Evolutionary conservation across 2,113 vertebrate species (phyloP).

Genomic region (Ondatra zibethicus): DNA sequence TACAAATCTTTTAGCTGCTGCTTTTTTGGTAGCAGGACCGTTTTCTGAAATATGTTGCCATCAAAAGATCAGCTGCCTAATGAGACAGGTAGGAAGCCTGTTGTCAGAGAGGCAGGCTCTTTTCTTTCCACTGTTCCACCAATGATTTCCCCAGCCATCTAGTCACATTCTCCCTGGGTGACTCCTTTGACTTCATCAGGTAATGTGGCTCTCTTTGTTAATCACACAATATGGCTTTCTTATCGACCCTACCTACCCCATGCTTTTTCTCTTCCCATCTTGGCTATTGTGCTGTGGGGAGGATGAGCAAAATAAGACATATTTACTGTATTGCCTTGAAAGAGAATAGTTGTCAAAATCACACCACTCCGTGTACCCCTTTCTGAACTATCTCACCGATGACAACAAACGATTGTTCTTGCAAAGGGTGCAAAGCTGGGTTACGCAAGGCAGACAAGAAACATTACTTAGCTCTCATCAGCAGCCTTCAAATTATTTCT

Average conservation of each 20-base stretch:
- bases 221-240: slow-evolving; percentile 56
- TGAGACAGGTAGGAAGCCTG: slow-evolving; percentile 14
- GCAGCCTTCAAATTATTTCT: slow-evolving; percentile 17
- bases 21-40: slow-evolving; percentile 36
- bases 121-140: slow-evolving; percentile 53
- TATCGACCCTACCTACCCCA: not conserved
- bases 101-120: not conserved
- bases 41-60: slow-evolving; percentile 41
- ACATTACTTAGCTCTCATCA: slow-evolving; percentile 12
- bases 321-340: slow-evolving; percentile 61
- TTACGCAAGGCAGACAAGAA: not conserved
- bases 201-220: slow-evolving; percentile 64
- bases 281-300: slow-evolving; percentile 47
- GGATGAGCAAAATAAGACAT: slow-evolving; percentile 58
- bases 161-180: slow-evolving; percentile 14
- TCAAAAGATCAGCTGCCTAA: slow-evolving; percentile 33
- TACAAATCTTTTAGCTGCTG: not conserved
- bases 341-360: slow-evolving; percentile 70
- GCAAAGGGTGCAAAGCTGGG: slow-evolving; percentile 17
- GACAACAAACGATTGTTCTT: slow-evolving; percentile 54
- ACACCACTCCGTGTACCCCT: slow-evolving; percentile 24
- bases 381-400: slow-evolving; percentile 50
- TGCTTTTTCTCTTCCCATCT: slow-evolving; percentile 46
- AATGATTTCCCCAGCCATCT: slow-evolving; percentile 31
- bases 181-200: slow-evolving; percentile 54